A percentile compares a stretch with the other conserved stretches of the same genome.
These are phyloP conservation scores for Sarcophilus harrisii DNA, from an alignment of 2,797 vertebrate species.

Conservation along the genomic window DNA sequence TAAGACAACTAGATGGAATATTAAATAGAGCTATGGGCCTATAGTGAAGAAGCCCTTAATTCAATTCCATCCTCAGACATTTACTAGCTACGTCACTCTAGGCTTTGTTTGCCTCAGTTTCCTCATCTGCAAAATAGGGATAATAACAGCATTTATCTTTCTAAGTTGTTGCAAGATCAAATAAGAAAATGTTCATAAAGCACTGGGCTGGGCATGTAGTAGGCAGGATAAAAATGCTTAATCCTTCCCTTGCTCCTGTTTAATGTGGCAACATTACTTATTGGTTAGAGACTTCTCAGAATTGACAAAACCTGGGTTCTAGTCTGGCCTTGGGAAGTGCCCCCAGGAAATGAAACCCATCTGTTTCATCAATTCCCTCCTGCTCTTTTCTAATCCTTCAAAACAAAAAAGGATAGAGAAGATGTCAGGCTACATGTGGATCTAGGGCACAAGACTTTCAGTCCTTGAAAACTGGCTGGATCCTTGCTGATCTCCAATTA, in stretches of 20 bases:
- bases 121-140: not conserved
- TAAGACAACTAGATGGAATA: not conserved
- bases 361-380: not conserved
- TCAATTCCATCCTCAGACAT: not conserved
- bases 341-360: not conserved
- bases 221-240: not conserved
- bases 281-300: not conserved
- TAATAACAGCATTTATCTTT: not conserved
- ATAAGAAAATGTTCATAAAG: not conserved
- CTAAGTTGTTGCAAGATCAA: not conserved
- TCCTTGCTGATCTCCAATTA: not conserved
- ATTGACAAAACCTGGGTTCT: not conserved
- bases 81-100: not conserved
- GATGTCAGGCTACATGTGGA: not conserved
- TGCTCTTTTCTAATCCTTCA: not conserved
- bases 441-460: not conserved
- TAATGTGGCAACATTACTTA: not conserved
- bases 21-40: not conserved
- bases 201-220: not conserved
- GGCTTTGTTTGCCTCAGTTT: not conserved
- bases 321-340: not conserved
- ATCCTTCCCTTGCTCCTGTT: not conserved
- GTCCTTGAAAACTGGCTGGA: not conserved
- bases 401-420: not conserved
- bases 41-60: not conserved